These are phyloP conservation scores for Addax nasomaculatus DNA, from an alignment of 2,113 vertebrate genomes.

Conservation along the genomic window DNA sequence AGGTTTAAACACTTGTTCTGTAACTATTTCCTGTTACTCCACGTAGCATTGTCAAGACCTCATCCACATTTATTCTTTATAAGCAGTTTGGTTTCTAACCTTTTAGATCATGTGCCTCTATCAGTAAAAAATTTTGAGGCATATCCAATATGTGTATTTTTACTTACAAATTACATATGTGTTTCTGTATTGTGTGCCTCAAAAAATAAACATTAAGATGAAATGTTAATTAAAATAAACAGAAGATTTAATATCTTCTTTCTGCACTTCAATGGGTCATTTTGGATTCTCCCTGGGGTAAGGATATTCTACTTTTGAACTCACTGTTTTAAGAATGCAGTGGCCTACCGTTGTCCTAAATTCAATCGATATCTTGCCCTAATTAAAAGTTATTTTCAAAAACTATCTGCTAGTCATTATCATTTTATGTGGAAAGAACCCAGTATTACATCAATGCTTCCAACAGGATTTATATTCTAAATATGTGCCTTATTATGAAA, in stretches of 20 bases:
- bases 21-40: neutral
- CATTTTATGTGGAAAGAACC: neutral
- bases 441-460: neutral
- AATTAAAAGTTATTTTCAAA: neutral
- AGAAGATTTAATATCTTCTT: neutral
- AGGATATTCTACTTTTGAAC: neutral
- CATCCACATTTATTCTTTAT: neutral
- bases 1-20: neutral
- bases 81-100: neutral
- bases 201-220: neutral
- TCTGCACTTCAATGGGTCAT: neutral
- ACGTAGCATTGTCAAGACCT: accelerated
- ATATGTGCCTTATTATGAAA: neutral
- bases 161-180: neutral
- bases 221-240: neutral
- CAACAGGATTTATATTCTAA: neutral
- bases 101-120: neutral
- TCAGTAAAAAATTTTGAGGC: neutral
- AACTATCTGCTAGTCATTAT: neutral
- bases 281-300: neutral
- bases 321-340: neutral
- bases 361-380: neutral
- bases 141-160: neutral
- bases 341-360: neutral
- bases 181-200: neutral